Evolutionary conservation across 2,888 invertebrate genomes (phyloP), one percentile per base, ranked within the genome.

Genomic region (Melanostoma mellinum): DNA sequence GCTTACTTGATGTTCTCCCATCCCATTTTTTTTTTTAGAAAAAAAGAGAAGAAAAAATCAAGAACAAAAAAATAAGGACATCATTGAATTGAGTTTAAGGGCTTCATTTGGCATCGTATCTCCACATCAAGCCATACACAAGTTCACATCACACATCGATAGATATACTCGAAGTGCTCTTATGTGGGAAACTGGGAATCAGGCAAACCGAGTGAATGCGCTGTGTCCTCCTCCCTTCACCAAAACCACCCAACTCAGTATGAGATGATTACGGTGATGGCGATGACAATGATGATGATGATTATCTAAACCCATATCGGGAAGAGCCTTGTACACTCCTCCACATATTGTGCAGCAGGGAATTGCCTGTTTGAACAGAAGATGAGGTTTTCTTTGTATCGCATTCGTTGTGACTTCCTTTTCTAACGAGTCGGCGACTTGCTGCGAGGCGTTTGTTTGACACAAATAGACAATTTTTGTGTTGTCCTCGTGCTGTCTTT

Each of bases 221-320:
- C 38, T 55, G 61, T 68, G 72, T 48, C 30, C 63, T 48, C 30
- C 63, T 63, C 6, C 63, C 30, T 2, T n/a, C n/a, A 8, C 8
- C 10, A 9, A 20, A 6, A 30, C 32, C 10, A 10, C 42, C 32
- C 10, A 10, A 44, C 46, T 35, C 35, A 46, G 10, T 35, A 68
- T 40, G 44, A 61, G 52, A 73, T 67, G 81, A 72, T 81, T 76
- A 81, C 60, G 61, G 75, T 67, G 75, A 72, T 82, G 73, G 72
- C 72, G 72, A 76, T 73, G 81, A 73, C 76, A 71, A 63, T 76
- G 72, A 81, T 81, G 81, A 76, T 75, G 76, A 81, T 77, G 76
- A 77, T 82, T 77, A 77, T 77, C 81, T 82, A 68, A 77, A 73
- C 50, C 56, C 73, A 82, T 77, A 68, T 55, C 60, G 80, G 69